Percentiles rank a stretch among this genome's conserved stretches.
Evolutionary conservation across 2,888 invertebrate genomes (phyloP).

Genomic region (Anthophora plumipes): DNA sequence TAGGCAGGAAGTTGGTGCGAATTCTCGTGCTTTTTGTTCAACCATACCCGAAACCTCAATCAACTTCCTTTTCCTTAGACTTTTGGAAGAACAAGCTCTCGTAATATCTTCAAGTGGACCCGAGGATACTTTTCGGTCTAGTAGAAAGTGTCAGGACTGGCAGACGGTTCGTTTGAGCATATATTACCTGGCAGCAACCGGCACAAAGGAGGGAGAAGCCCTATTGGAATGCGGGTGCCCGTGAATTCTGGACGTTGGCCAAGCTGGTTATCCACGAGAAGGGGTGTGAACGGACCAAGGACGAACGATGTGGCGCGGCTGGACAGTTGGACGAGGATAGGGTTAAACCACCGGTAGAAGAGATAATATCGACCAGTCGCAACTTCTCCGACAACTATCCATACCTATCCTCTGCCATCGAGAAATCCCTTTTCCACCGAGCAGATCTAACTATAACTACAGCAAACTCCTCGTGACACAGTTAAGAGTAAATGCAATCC

Average conservation of each 20-base stretch:
- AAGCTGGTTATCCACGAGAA: conserved; percentile 71
- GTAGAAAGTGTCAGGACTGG: background rate
- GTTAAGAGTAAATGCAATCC: conserved; percentile 65
- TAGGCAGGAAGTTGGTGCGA: conserved; percentile 5
- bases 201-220: conserved; percentile 49
- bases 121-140: background rate
- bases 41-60: background rate
- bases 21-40: conserved; percentile 17
- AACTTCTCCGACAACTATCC: conserved; percentile 60
- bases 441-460: conserved; percentile 53
- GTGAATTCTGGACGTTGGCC: conserved; percentile 75
- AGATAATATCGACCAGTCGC: conserved; percentile 72
- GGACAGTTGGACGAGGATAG: conserved; percentile 45
- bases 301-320: conserved; percentile 27
- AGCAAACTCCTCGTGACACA: conserved; percentile 64
- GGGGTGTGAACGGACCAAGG: conserved; percentile 48
- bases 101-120: background rate
- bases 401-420: conserved; percentile 29
- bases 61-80: background rate
- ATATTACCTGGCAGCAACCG: conserved; percentile 44
- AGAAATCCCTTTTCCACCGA: conserved; percentile 7
- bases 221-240: conserved; percentile 68
- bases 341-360: conserved; percentile 62
- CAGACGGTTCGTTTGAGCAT: conserved; percentile 17
- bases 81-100: background rate